Base-by-base conservation (phyloP, 2,113 vertebrate species). In the Zosterops pallidus region DNA sequence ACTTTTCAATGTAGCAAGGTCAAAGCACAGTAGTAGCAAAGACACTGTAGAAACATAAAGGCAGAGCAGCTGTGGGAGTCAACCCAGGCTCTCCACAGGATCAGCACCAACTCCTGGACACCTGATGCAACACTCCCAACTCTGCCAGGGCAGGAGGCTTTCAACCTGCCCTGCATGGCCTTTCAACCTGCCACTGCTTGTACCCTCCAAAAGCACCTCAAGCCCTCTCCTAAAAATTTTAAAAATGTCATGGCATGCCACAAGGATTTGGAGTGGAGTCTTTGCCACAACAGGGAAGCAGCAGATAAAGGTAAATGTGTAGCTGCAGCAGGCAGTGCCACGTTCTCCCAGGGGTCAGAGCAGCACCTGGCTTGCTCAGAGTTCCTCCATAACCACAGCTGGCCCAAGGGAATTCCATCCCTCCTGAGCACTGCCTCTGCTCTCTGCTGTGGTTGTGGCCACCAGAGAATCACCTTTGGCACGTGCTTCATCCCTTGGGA, bases 281-380 rank as follows among this genome's bases (percentile, higher is more conserved):
- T 0, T 1, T 28, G 46, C 64, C 68, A 16, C 11, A 26, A 3
- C 2, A 20, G 37, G 26, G 22, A 37, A 69, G 56, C 12, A 14
- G 35, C 20, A 12, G 49, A 3, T 14, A 0, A 35, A 49, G 56
- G 2, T 2, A 1, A 52, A 17, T 9, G 2, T 4, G 29, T 2
- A 6, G 29, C 35, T 50, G 63, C 42, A 59, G 44, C 28, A 14
- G 46, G 29, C 23, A 56, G 31, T 15, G 42, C n/a, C 60, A 12
- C 2, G 0, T 1, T 6, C 13, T 60, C 55, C 12, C 49, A 4
- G 23, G 49, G 29, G 4, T 9, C 17, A 31, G 17, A 20, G 2
- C 5, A 49, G n/a, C 8, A 12, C 4, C 14, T 20, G 22, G 12
- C 44, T 12, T 8, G 33, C 29, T 39, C 44, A 12, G 49, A 23